Base-by-base conservation (phyloP, 2,113 vertebrate species). In the Malurus elegans region DNA sequence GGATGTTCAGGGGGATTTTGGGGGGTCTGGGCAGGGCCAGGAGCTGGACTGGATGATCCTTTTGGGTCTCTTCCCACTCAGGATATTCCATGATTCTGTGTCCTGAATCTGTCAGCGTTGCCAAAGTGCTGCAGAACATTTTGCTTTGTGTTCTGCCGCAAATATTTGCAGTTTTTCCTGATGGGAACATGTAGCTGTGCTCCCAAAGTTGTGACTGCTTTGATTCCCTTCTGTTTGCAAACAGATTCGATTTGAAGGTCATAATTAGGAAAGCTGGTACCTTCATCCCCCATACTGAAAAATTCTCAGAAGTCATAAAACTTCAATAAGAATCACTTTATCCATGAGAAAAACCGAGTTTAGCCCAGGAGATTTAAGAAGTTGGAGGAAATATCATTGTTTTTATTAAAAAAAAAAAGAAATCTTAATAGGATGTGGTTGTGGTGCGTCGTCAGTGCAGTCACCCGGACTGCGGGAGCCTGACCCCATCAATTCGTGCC, bases 141-240 rank as follows among this genome's bases (percentile, higher is more conserved):
- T 81, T 83, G 54, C 65, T 81, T n/a, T 50, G 48, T 51, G 56
- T 70, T 79, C 62, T 78, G 53, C 47, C 50, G 47, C 75, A 90
- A 71, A 79, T 70, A 61, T 61, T 94, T 53, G 50, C 62, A 18
- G 7, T 45, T 86, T 75, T 64, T 31, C 36, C 73, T 91, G 78
- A n/a, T 4, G 3, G 73, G 50, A 31, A 8, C 0, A 0, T 14
- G 36, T n/a, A 26, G 65, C 8, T 0, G n/a, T 0, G 0, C 34
- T 76, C 40, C 61, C 29, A 21, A 44, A 17, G 44, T 17, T 32
- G 5, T 53, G 69, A n/a, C 61, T 45, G 36, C 8, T 34, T 65
- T 81, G 62, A 45, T 78, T 87, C 69, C 25, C 57, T 89, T 88
- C 38, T 72, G 23, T 86, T 85, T 88, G 62, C 83, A 38, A 87